Conservation (phyloP, 2,113 vertebrate species). For the Varanus salvator region DNA sequence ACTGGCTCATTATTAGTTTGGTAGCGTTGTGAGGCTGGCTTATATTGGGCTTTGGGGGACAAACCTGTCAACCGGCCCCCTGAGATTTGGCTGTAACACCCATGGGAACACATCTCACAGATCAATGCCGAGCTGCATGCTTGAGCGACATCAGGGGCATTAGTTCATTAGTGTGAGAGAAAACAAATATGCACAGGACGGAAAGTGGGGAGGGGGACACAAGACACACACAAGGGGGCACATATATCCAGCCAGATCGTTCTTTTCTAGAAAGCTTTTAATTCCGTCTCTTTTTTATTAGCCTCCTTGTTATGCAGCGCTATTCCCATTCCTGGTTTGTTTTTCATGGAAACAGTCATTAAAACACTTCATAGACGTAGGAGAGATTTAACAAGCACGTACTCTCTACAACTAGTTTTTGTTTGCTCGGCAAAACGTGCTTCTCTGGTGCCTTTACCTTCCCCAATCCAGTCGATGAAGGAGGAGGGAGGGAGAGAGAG, state of each 20-base stretch:
- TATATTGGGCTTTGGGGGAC: background rate
- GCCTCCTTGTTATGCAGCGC: slow-evolving; percentile 60
- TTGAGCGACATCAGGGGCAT: slow-evolving; percentile 1
- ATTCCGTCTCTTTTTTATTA: slow-evolving; percentile 59
- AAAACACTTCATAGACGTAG: slow-evolving; percentile 89
- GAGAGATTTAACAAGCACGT: slow-evolving; percentile 63
- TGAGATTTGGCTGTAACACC: background rate
- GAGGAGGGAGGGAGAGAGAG: background rate
- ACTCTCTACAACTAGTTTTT: slow-evolving; percentile 60
- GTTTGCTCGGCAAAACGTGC: slow-evolving; percentile 70
- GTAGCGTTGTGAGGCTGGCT: background rate
- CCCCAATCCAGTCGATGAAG: slow-evolving; percentile 56
- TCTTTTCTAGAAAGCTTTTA: slow-evolving; percentile 74
- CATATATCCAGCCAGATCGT: slow-evolving; percentile 50
- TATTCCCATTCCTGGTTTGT: slow-evolving; percentile 53
- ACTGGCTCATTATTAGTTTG: background rate
- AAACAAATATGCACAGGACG: background rate
- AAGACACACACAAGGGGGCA: slow-evolving; percentile 58
- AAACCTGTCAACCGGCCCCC: background rate
- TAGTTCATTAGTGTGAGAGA: slow-evolving; percentile 61
- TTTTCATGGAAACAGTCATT: slow-evolving; percentile 81
- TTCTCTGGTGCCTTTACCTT: slow-evolving; percentile 66
- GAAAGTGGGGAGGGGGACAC: background rate
- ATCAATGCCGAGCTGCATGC: background rate
- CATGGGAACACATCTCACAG: background rate